Base-by-base conservation (phyloP, 2,797 vertebrate genomes). In the Syngnathus rostellatus region DNA sequence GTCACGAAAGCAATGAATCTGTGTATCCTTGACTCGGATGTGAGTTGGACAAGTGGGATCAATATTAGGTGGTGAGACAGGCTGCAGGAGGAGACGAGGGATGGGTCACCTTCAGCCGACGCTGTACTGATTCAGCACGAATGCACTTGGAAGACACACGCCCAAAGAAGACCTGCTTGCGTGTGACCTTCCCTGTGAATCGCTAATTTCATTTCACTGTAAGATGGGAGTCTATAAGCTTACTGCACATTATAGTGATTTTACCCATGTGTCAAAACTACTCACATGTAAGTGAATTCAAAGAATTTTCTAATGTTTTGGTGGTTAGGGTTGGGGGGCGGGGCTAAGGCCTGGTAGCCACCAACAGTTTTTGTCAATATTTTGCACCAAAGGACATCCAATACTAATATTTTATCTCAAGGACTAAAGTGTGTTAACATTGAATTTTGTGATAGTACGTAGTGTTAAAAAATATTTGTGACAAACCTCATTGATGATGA, bases 61-160 rank as follows among this genome's bases (percentile, higher is more conserved):
- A 75, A 89, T 90, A 89, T 84, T 78, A 88, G 86, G 85, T 85
- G 79, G 86, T 81, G 86, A 86, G 87, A 86, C 78, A 82, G 78
- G 79, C 83, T 78, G 81, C 72, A 71, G 79, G 81, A 88, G 82
- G 73, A 80, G 81, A 72, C 66, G 67, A 84, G 48, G 86, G 66
- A 84, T 37, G 86, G 89, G 92, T 93, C 90, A 93, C 92, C 91
- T 93, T 93, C 91, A 91, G 66, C 79, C 79, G 84, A 83, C 85
- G 81, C 79, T 38, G 2, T 75, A 82, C 89, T 91, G 91, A 92
- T 89, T 93, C 92, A 93, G 92, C 91, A 93, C 72, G 82, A 89
- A 88, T 88, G 39, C 78, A 71, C 72, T 68, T 73, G 61, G 55
- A 67, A 78, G 77, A 68, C 76, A 55, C 75, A 73, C 77, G 73